phyloP scores from a whole-genome alignment of 2,113 vertebrate species.

The Eudyptes chrysolophus region DNA sequence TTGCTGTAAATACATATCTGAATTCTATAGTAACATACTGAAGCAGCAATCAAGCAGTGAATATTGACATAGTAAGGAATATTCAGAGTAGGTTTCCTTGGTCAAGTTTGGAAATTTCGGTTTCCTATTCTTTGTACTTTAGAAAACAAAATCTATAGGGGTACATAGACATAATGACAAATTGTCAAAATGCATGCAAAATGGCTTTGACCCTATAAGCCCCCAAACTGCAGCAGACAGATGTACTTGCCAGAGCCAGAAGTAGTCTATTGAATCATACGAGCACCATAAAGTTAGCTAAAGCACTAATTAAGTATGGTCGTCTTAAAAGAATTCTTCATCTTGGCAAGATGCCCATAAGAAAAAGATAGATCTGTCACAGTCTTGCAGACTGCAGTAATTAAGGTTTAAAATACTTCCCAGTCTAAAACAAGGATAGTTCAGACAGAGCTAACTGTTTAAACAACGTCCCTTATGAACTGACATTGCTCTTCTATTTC shows the following conservation, averaged over 20 bases:
- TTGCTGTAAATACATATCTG: not conserved
- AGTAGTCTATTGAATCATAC: constrained; percentile 17
- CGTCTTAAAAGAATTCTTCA: constrained; percentile 46
- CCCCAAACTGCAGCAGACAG: not conserved
- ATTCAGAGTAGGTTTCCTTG: not conserved
- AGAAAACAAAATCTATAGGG: not conserved
- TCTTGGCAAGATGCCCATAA: constrained; percentile 65
- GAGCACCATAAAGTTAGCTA: constrained; percentile 60
- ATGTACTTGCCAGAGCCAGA: not conserved
- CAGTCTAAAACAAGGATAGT: constrained; percentile 53
- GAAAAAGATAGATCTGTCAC: constrained; percentile 68
- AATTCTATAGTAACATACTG: not conserved
- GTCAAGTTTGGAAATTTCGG: not conserved
- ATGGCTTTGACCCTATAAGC: constrained; percentile 2
- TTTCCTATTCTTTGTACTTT: not conserved
- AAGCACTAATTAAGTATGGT: constrained; percentile 70
- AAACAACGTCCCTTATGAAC: constrained; percentile 51
- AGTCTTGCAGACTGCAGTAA: constrained; percentile 68
- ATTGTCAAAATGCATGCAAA: not conserved
- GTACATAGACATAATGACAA: not conserved
- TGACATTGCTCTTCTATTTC: constrained; percentile 40
- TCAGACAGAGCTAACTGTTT: constrained; percentile 69
- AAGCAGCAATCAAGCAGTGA: not conserved
- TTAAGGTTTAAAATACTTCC: constrained; percentile 73
- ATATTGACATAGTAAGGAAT: not conserved